Conservation (phyloP, 92 coral and sea anemone genomes). For the Montipora capitata region DNA sequence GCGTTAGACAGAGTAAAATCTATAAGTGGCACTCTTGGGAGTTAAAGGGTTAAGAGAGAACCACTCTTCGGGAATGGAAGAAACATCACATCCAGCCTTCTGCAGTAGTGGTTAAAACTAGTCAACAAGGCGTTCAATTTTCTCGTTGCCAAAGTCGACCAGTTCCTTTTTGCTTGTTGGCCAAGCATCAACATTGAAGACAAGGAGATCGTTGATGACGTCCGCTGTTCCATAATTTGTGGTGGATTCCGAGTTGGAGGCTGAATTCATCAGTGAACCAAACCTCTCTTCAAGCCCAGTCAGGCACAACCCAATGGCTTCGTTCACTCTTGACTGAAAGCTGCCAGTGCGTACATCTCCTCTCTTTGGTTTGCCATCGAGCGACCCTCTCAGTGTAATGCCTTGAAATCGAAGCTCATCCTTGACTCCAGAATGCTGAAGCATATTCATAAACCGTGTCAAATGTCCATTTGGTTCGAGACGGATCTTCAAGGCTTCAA, state of each 20-base stretch:
- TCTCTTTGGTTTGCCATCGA: conserved; percentile 21
- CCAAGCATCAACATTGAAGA: conserved; percentile 62
- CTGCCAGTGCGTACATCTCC: conserved; percentile 26
- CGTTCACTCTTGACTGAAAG: conserved; percentile 20
- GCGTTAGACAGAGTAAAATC: no score
- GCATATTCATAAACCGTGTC: conserved; percentile 10
- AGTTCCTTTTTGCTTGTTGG: conserved; percentile 39
- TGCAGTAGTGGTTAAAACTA: conserved; percentile 39
- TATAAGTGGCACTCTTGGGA: no score
- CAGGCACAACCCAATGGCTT: conserved; percentile 33
- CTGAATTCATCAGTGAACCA: background rate
- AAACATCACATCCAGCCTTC: conserved; percentile 34
- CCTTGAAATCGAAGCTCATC: conserved; percentile 14
- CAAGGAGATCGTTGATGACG: background rate
- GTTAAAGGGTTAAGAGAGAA: background rate
- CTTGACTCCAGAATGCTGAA: conserved; percentile 3
- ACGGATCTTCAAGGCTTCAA: conserved; percentile 21
- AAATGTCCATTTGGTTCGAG: conserved; percentile 37
- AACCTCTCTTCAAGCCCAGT: conserved; percentile 42
- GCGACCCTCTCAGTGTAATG: conserved; percentile 25
- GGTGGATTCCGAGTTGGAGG: background rate
- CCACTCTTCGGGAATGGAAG: conserved; percentile 28
- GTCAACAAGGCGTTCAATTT: conserved; percentile 43
- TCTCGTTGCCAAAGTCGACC: conserved; percentile 57
- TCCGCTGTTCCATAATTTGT: background rate